These are phyloP conservation scores for Oreochromis grahami DNA, from an alignment of 2,797 vertebrate genomes.

Conservation along the genomic window DNA sequence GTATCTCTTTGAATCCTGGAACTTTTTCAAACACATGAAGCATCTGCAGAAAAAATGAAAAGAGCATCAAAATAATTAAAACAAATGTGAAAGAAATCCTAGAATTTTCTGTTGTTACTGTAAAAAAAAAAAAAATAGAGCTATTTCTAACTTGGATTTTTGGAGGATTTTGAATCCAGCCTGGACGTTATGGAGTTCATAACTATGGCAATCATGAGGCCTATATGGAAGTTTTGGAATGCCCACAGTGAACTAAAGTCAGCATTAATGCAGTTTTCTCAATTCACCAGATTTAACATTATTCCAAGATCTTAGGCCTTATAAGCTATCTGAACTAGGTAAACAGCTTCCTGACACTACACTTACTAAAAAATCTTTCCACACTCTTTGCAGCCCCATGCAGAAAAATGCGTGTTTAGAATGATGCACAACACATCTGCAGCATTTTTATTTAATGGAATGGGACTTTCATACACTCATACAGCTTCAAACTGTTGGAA, in stretches of 20 bases:
- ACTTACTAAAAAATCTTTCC: not conserved
- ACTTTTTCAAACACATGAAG: conserved; percentile 86
- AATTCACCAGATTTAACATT: not conserved
- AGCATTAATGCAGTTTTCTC: not conserved
- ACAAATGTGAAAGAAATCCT: not conserved
- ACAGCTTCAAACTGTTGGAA: not conserved
- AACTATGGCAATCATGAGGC: not conserved
- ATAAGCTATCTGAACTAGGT: not conserved
- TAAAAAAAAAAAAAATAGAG: not conserved
- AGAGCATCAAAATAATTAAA: not conserved
- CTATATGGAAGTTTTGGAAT: not conserved
- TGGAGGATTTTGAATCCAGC: not conserved
- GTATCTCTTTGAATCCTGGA: conserved; percentile 92
- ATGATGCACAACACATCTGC: not conserved
- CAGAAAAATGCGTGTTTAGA: not conserved
- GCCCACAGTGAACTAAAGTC: not conserved
- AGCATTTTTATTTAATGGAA: not conserved
- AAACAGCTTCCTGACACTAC: not conserved
- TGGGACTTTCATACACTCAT: not conserved
- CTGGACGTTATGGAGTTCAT: not conserved
- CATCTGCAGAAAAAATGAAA: conserved; percentile 75
- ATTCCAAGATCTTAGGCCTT: not conserved
- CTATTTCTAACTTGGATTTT: not conserved
- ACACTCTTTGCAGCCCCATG: not conserved
- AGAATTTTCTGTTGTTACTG: not conserved